Percentiles rank a stretch among this genome's conserved stretches.
Evolutionary conservation across 2,888 invertebrate genomes (phyloP).

Genomic region (Apoderus coryli): DNA sequence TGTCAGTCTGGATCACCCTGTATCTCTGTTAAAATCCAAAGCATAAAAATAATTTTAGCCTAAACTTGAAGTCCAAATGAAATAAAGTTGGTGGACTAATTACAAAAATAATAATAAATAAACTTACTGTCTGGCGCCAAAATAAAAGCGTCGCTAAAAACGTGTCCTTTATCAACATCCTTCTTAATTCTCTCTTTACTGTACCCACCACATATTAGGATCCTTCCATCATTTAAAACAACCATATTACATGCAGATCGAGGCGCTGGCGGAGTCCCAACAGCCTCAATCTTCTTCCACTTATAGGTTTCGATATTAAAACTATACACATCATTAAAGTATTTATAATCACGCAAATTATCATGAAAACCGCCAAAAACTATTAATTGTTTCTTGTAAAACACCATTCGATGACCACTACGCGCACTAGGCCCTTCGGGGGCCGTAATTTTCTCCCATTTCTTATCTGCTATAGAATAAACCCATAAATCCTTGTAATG

Average conservation of each 20-base stretch:
- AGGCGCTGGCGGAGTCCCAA: constrained; percentile 55
- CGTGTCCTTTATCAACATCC: constrained; percentile 56
- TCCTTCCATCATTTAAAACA: constrained; percentile 44
- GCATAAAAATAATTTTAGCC: too few species aligned
- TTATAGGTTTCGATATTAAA: constrained; percentile 67
- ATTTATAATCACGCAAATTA: constrained; percentile 72
- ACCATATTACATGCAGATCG: constrained; percentile 71
- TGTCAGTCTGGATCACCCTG: too few species aligned
- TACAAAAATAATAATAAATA: too few species aligned
- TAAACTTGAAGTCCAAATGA: too few species aligned
- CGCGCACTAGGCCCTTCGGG: constrained; percentile 68
- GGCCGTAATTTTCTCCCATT: constrained; percentile 70
- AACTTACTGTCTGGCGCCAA: constrained; percentile 47
- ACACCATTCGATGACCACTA: constrained; percentile 81
- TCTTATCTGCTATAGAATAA: constrained; percentile 47
- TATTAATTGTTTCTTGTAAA: constrained; percentile 59
- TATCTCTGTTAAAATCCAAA: too few species aligned
- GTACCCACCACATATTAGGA: constrained; percentile 65
- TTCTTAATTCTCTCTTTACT: constrained; percentile 58
- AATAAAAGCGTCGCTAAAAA: constrained; percentile 56
- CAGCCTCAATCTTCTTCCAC: constrained; percentile 59
- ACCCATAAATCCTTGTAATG: constrained; percentile 90
- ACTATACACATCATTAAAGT: constrained; percentile 73
- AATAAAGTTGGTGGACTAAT: too few species aligned
- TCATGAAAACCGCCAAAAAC: constrained; percentile 90